Conservation (phyloP, 2,113 vertebrate species). For the Dissostichus mawsoni region DNA sequence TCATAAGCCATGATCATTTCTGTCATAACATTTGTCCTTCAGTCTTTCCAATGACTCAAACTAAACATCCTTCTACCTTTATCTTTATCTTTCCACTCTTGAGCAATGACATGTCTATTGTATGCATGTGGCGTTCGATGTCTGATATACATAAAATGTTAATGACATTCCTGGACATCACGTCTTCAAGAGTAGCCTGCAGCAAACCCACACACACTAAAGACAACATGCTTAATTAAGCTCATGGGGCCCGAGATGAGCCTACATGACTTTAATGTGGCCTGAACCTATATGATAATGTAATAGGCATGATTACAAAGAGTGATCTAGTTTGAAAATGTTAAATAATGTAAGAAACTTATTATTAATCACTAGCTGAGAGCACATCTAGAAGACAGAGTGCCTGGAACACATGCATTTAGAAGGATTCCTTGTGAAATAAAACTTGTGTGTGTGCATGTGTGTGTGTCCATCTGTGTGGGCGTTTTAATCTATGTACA, state of each 20-base stretch:
- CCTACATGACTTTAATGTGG: conserved; percentile 57
- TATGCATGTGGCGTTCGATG: conserved; percentile 22
- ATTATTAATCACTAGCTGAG: conserved; percentile 61
- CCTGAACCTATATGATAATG: conserved; percentile 53
- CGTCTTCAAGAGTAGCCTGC: conserved; percentile 22
- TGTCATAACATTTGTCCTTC: conserved; percentile 31
- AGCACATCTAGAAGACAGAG: conserved; percentile 48
- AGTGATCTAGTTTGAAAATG: conserved; percentile 59
- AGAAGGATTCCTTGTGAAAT: conserved; percentile 24
- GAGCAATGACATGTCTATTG: conserved; percentile 16
- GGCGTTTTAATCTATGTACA: conserved; percentile 59
- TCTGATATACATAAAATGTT: conserved; percentile 48
- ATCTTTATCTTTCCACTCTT: conserved; percentile 14
- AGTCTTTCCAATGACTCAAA: conserved; percentile 16
- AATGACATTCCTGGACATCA: conserved; percentile 41
- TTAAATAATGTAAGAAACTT: conserved; percentile 66
- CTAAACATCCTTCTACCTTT: conserved; percentile 16
- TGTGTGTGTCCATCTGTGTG: conserved; percentile 42
- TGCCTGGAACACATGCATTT: conserved; percentile 55
- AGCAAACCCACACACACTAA: conserved; percentile 23
- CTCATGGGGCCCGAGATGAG: conserved; percentile 35
- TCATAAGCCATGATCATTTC: conserved; percentile 22
- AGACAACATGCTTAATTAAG: conserved; percentile 62
- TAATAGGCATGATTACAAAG: conserved; percentile 69
- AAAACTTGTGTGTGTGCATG: conserved; percentile 6